Percentiles rank a stretch among this genome's conserved stretches.
Conservation (phyloP, 2,113 vertebrate species). For the Lepus europaeus region DNA sequence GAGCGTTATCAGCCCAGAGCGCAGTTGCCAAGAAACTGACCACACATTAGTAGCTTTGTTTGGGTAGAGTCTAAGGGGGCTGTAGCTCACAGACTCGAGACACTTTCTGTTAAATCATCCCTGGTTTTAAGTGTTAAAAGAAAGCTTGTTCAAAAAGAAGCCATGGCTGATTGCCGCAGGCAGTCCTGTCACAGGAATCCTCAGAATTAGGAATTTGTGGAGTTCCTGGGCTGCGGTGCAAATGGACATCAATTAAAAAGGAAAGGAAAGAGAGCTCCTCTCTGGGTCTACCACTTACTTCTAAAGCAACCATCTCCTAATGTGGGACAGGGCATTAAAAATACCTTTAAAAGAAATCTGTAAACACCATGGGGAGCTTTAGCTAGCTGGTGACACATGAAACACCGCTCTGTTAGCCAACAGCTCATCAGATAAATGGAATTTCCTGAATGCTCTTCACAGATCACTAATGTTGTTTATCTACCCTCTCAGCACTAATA, state of each 20-base stretch:
- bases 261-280: conserved; percentile 30
- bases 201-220: conserved; percentile 77
- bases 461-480: conserved; percentile 84
- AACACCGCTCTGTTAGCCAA: conserved; percentile 85
- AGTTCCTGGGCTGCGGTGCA: conserved; percentile 82
- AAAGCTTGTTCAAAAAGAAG: conserved; percentile 90
- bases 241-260: conserved; percentile 62
- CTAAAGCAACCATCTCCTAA: conserved; percentile 48
- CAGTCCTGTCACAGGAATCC: conserved; percentile 77
- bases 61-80: conserved; percentile 91
- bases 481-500: conserved; percentile 80
- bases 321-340: conserved; percentile 65
- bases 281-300: conserved; percentile 56
- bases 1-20: conserved; percentile 92
- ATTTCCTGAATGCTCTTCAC: conserved; percentile 87
- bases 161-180: conserved; percentile 83
- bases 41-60: conserved; percentile 96
- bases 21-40: conserved; percentile 91
- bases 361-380: conserved; percentile 75
- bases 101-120: conserved; percentile 92
- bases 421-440: conserved; percentile 91
- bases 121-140: conserved; percentile 91
- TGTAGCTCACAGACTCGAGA: conserved; percentile 87
- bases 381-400: conserved; percentile 85
- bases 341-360: conserved; percentile 75